Base-by-base conservation (phyloP, 2,113 vertebrate species). In the Rhynchomys soricoides region DNA sequence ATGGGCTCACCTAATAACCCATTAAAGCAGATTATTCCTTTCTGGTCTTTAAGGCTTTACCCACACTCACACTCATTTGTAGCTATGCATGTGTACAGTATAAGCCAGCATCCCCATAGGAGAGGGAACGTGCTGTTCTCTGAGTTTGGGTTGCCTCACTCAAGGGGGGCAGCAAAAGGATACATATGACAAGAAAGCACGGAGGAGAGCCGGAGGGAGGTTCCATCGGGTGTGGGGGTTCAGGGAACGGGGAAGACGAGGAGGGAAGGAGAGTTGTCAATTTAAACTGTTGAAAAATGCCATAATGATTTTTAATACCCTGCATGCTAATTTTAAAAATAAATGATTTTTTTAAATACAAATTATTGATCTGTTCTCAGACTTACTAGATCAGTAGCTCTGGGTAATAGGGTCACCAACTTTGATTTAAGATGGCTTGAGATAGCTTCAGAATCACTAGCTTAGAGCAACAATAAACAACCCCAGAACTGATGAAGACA, bases 381-480 rank as follows among this genome's bases (percentile, higher is more conserved):
- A 92, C 12, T 83, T 62, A 78, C 43, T 79, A 21, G 82, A 45
- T 91, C 21, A 57, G 71, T 24, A 91, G 87, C 22, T 93, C 59
- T 59, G 50, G 71, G 29, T 34, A 91, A 86, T 2, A 12, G 26
- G 0, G 24, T 22, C 40, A 89, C 1, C 45, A 52, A 26, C 75
- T 74, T 94, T 95, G 86, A 66, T 66, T 94, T 90, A 48, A 87
- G 57, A 90, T 50, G 24, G 7, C 24, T 92, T 7, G 62, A 77
- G 68, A 16, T 89, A 9, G 19, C 86, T 96, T 71, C 26, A 73
- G 37, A 95, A 77, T 78, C 68, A 73, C 4, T 77, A 45, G 10
- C 66, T 89, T 89, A 52, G 34, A 82, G 7, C 50, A 86, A 86
- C 1, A 70, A 64, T 90, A 93, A 78, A 48, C 31, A 93, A 88